Conservation (phyloP, 2,113 vertebrate genomes). For the Coturnix japonica region DNA sequence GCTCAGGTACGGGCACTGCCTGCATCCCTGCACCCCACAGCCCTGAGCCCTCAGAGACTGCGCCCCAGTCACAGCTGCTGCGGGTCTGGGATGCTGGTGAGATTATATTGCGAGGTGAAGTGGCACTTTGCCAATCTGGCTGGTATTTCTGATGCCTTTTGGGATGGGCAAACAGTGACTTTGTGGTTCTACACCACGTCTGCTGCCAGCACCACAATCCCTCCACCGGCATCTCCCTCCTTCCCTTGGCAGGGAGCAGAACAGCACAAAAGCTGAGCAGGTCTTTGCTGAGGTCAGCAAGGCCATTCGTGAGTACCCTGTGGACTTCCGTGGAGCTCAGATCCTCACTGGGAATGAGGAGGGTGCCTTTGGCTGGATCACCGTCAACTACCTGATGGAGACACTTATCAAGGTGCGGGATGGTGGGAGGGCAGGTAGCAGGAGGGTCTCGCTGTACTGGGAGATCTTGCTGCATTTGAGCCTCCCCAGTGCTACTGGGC, state of each 20-base stretch:
- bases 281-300: conserved; percentile 77
- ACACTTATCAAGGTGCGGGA: conserved; percentile 78
- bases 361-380: conserved; percentile 89
- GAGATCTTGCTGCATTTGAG: neutral
- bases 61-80: neutral
- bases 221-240: neutral
- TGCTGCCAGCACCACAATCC: neutral
- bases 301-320: conserved; percentile 75
- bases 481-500: neutral
- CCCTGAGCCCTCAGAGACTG: neutral
- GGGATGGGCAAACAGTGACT: neutral
- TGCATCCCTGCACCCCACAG: fast-evolving
- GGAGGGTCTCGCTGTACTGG: neutral
- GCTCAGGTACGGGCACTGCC: conserved; percentile 64
- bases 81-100: too few relatives aligned
- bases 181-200: neutral
- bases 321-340: conserved; percentile 82
- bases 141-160: neutral
- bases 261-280: conserved; percentile 67
- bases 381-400: conserved; percentile 86
- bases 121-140: neutral
- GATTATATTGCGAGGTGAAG: neutral
- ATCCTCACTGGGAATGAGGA: conserved; percentile 85
- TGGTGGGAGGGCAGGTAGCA: fast-evolving
- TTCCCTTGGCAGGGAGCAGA: conserved; percentile 72